These are phyloP conservation scores for Cryptocephalus moraei DNA, from an alignment of 2,888 invertebrate genomes.

Conservation along the genomic window DNA sequence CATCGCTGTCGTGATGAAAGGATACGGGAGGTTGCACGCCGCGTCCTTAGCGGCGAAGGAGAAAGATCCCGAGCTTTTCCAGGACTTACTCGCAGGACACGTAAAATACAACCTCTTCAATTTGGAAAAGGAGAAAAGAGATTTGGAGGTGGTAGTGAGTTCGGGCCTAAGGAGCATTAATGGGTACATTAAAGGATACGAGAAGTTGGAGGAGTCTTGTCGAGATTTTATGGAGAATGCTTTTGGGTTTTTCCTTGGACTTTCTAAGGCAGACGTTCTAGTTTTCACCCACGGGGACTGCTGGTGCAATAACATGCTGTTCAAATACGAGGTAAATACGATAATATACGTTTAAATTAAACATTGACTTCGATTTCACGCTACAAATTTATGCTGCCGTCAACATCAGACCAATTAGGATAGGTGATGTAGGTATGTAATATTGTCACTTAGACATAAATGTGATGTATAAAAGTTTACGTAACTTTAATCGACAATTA, in stretches of 20 bases:
- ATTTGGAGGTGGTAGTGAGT: not conserved
- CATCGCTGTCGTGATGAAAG: slow-evolving; percentile 8
- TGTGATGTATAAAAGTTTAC: too few species aligned
- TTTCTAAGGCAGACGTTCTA: not conserved
- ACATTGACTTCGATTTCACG: too few species aligned
- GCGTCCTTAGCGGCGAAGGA: slow-evolving; percentile 12
- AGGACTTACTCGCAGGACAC: not conserved
- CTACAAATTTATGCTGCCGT: too few species aligned
- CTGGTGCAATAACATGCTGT: slow-evolving; percentile 15
- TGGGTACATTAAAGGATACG: not conserved
- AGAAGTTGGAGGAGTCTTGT: not conserved
- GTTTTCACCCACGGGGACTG: not conserved
- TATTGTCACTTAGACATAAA: too few species aligned
- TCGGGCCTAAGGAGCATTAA: not conserved
- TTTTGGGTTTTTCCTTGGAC: not conserved
- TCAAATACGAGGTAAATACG: slow-evolving; percentile 13
- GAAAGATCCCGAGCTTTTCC: slow-evolving; percentile 9
- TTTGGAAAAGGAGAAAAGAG: not conserved
- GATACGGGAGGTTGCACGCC: slow-evolving; percentile 14
- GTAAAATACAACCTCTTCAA: not conserved
- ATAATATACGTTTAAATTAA: too few species aligned
- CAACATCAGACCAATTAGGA: too few species aligned
- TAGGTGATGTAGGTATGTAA: too few species aligned
- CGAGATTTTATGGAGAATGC: not conserved
- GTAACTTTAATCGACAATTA: too few species aligned